phyloP scores from a whole-genome alignment of 2,113 vertebrate genomes.

The Cottus gobio region DNA sequence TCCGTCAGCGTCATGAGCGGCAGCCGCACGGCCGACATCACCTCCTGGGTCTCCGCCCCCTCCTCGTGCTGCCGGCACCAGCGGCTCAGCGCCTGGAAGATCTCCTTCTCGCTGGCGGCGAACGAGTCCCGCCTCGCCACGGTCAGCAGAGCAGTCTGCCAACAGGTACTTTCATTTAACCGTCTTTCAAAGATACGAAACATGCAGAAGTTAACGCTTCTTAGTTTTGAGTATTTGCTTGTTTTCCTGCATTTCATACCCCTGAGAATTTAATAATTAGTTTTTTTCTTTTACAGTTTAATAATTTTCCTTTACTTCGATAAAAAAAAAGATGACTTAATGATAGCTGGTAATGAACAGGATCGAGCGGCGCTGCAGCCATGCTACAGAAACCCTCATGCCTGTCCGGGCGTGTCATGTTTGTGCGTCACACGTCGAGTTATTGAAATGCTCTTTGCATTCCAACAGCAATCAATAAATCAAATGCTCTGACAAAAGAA shows the following conservation, averaged over 20 bases:
- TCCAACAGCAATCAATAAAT: not conserved
- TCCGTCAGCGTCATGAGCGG: slow-evolving; percentile 97
- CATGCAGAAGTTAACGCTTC: not conserved
- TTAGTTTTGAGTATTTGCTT: too few species aligned
- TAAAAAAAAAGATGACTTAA: too few species aligned
- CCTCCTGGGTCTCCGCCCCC: slow-evolving; percentile 86
- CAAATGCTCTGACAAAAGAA: not conserved
- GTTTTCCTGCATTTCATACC: too few species aligned
- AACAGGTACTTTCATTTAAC: not conserved
- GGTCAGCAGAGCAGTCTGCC: slow-evolving; percentile 90
- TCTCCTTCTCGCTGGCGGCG: slow-evolving; percentile 95
- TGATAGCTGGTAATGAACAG: too few species aligned
- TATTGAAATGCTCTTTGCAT: not conserved
- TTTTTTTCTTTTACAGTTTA: too few species aligned
- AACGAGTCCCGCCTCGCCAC: slow-evolving; percentile 94
- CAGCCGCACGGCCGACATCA: slow-evolving; percentile 94
- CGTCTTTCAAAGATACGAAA: not conserved
- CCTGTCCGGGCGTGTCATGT: too few species aligned
- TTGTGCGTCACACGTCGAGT: not conserved
- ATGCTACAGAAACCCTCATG: not conserved
- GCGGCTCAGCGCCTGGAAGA: slow-evolving; percentile 94
- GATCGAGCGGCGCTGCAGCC: not conserved
- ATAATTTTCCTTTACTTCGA: too few species aligned
- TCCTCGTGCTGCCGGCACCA: slow-evolving; percentile 95
- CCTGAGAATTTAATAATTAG: too few species aligned